Evolutionary conservation across 2,113 vertebrate genomes (phyloP), one percentile per base, ranked within the genome.

Genomic region (Leptosomus discolor): DNA sequence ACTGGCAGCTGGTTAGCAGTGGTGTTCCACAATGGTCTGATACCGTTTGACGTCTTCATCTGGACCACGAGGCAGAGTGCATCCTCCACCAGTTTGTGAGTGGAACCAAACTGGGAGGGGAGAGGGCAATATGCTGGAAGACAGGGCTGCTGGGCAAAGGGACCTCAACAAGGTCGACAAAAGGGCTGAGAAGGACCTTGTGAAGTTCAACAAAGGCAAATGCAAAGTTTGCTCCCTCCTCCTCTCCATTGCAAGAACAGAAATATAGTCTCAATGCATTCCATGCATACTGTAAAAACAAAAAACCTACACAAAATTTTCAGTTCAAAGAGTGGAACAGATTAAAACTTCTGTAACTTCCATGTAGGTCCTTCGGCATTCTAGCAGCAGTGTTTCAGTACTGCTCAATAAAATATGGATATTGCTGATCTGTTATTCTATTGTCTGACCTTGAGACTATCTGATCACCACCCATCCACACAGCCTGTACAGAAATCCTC

Each of bases 361-460:
- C n/a, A 48, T 12, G 5, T 23, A 74, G 68, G 54, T 37, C 45
- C 56, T 70, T 78, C 8, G 4, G 82, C 58, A 34, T 74, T 80
- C 57, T 63, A 77, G 71, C 73, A 84, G 88, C 57, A 95, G 41
- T 15, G 21, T 77, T 87, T 64, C 4, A 6, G 53, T 63, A 53
- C 56, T 57, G 45, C 69, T 93, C 69, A 88, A 75, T 64, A 83
- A 93, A 94, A 94, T 86, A 85, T 46, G 61, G 93, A 87, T 91
- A 81, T 60, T 92, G 53, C 76, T 96, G 68, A 90, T 92, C 91
- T 95, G 87, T 91, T 93, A 95, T 96, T 96, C 91, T 23, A 41
- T 51, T 60, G 41, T 37, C 87, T 97, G 96, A 97, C 94, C 95
- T 91, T 64, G 94, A 89, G 75, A 92, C 81, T 41, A 71, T 46